Evolutionary conservation across 2,888 invertebrate genomes (phyloP), one percentile per base, ranked within the genome.

Genomic region (Acanthosepion pharaonis): DNA sequence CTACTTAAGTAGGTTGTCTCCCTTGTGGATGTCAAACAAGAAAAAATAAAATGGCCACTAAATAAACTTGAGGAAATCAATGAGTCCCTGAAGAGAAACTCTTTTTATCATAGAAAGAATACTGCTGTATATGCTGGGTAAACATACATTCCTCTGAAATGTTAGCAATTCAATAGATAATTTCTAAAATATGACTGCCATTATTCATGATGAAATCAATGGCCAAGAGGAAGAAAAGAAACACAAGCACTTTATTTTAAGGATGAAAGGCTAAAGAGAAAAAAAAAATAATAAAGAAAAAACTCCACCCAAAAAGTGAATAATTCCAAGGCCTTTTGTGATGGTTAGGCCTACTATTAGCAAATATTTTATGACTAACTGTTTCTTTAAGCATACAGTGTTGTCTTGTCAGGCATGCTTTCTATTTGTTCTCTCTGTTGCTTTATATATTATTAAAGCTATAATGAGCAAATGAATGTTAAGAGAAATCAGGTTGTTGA

Each of bases 131-230:
- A 15, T 78, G 28, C 78, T 18, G 78, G 78, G 78, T 28, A 78
- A 78, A 78, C n/a, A n/a, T 78, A 78, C 78, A 78, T 78, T 78
- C 28, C 78, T 78, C 78, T 78, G n/a, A 78, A 78, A 78, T 78
- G 78, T 78, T 78, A n/a, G 78, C 78, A 78, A 78, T 78, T 78
- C n/a, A 78, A 78, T 78, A 78, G 28, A 78, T 78, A 78, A 78
- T 78, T 78, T 78, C 78, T 78, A 78, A 78, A 78, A 78, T 78
- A 78, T 78, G 78, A 59, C 59, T 23, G 23, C 23, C 23, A 59
- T 59, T 78, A 11, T n/a, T n/a, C 11, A 78, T 78, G 78, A 78
- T 9, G n/a, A n/a, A 78, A 78, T 78, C 78, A 78, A 78, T 78
- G 78, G 28, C 78, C 78, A 78, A 6, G n/a, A 78, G 15, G n/a